Percentiles rank a stretch among this genome's conserved stretches.
phyloP scores from a whole-genome alignment of 2,113 vertebrate species.

The Panurus biarmicus region DNA sequence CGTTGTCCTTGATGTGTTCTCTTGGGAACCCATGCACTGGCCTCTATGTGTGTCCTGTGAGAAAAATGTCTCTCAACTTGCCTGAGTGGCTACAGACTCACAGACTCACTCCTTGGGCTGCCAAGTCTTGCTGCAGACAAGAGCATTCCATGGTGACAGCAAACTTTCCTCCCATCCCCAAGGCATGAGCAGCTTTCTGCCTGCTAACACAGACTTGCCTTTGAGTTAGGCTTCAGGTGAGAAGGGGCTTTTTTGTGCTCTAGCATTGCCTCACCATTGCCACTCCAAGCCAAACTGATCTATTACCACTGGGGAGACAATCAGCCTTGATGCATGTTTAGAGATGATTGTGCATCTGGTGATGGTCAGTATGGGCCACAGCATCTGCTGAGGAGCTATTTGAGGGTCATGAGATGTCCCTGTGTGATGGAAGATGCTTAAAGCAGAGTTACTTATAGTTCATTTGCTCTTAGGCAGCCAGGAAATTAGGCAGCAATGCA shows the following conservation, averaged over 20 bases:
- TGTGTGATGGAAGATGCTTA: background rate
- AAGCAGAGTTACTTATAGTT: background rate
- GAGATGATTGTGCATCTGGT: background rate
- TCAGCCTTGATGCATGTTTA: background rate
- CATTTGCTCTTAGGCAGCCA: background rate
- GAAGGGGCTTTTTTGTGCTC: background rate
- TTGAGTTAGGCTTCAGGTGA: background rate
- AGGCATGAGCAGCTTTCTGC: background rate
- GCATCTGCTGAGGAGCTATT: background rate
- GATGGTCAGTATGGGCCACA: background rate
- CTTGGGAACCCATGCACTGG: background rate
- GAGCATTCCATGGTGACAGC: background rate
- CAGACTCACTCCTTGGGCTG: background rate
- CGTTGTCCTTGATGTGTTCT: background rate
- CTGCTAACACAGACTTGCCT: background rate
- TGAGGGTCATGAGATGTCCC: background rate
- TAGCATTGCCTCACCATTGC: background rate
- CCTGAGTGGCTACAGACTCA: background rate
- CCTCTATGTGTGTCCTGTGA: accelerated
- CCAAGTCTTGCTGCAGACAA: background rate
- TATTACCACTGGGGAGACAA: background rate
- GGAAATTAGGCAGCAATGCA: background rate
- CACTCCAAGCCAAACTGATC: background rate
- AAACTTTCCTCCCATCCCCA: background rate
- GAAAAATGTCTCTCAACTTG: background rate